Percentiles rank a stretch among this genome's conserved stretches.
These are phyloP conservation scores for Sciurus niger DNA, from an alignment of 2,113 vertebrate species.

Conservation along the genomic window DNA sequence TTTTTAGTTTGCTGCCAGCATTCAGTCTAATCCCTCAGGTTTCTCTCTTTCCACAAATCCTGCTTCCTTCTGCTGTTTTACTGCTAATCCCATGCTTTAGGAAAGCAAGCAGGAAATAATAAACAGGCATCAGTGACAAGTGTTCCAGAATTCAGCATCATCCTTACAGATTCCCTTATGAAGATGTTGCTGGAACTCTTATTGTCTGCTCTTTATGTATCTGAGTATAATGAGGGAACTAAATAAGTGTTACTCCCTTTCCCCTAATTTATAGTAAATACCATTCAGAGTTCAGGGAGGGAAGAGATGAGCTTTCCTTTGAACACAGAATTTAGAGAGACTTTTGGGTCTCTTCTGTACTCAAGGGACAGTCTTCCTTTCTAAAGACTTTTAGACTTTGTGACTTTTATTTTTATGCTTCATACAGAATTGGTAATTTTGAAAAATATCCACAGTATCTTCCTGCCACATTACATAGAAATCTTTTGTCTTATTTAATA, in stretches of 20 bases:
- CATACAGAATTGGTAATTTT: not conserved
- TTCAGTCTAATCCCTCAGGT: not conserved
- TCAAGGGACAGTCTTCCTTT: conserved; percentile 16
- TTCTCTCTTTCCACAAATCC: not conserved
- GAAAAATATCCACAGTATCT: not conserved
- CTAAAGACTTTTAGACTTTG: not conserved
- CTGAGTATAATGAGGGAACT: not conserved
- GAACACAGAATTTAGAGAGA: not conserved
- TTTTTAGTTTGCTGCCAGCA: not conserved
- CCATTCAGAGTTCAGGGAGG: not conserved
- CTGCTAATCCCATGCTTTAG: not conserved
- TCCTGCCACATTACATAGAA: not conserved
- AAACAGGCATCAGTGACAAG: not conserved
- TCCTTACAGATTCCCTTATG: not conserved
- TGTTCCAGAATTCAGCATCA: not conserved
- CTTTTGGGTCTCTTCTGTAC: not conserved
- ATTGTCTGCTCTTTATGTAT: not conserved
- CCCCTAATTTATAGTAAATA: not conserved
- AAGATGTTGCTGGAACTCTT: conserved; percentile 19
- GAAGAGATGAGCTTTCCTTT: not conserved
- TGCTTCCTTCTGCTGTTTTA: not conserved
- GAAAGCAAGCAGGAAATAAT: not conserved
- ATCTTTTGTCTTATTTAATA: not conserved
- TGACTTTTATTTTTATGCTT: not conserved
- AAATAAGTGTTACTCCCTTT: not conserved